Conservation (phyloP, 2,113 vertebrate genomes). For the Oreochromis niloticus region DNA sequence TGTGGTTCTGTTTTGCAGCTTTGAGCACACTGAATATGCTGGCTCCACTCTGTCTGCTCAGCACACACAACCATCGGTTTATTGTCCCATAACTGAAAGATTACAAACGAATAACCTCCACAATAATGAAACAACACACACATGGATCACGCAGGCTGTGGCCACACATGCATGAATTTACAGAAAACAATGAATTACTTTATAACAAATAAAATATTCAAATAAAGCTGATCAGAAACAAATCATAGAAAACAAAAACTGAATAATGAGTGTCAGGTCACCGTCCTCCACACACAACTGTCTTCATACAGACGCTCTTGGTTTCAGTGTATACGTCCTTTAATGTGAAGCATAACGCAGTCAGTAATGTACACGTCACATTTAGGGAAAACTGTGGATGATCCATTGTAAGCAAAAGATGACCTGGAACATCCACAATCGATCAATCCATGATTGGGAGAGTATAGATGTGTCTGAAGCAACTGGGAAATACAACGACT, state of each 20-base stretch:
- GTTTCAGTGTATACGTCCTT: conserved; percentile 31
- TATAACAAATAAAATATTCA: background rate
- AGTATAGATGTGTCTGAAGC: background rate
- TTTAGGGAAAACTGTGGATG: conserved; percentile 51
- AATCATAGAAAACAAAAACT: background rate
- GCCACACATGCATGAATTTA: fast-evolving
- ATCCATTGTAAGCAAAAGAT: conserved; percentile 67
- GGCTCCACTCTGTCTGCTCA: background rate
- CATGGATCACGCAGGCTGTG: background rate
- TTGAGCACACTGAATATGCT: background rate
- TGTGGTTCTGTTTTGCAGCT: background rate
- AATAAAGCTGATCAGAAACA: background rate
- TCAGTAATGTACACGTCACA: conserved; percentile 59
- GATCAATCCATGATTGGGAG: fast-evolving
- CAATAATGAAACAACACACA: background rate
- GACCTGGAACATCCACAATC: background rate
- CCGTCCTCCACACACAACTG: conserved; percentile 7
- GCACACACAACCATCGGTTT: conserved; percentile 55
- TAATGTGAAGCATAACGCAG: conserved; percentile 57
- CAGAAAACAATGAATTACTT: background rate
- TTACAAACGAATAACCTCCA: conserved; percentile 13
- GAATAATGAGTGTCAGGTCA: background rate
- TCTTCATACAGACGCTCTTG: conserved; percentile 18
- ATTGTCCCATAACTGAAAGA: conserved; percentile 51
- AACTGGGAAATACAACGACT: background rate